A percentile compares a stretch with the other conserved stretches of the same genome.
Conservation (phyloP, 2,888 invertebrate genomes). For the Aquatica leii region DNA sequence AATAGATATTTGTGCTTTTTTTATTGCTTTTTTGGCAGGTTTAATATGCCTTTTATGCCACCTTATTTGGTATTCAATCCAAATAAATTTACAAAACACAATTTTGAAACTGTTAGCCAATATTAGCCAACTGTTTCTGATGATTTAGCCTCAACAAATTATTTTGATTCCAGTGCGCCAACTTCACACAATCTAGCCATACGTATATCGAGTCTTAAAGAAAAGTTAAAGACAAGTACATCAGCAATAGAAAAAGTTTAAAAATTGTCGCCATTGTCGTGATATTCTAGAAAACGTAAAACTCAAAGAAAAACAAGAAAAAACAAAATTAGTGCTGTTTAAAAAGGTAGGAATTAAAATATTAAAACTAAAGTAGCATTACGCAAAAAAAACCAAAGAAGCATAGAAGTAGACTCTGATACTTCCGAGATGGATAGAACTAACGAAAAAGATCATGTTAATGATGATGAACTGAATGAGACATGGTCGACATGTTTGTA, state of each 20-base stretch:
- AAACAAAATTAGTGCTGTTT: slow-evolving; percentile 1
- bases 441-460: background rate
- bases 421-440: background rate
- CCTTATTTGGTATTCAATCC: too few species aligned
- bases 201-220: background rate
- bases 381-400: slow-evolving; percentile 3
- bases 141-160: background rate
- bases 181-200: background rate
- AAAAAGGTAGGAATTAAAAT: background rate
- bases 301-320: slow-evolving; percentile 1
- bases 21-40: too few species aligned
- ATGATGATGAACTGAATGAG: too few species aligned
- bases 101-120: too few species aligned
- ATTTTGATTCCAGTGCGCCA: background rate
- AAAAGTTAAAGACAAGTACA: background rate
- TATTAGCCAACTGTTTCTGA: too few species aligned
- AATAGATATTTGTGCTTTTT: too few species aligned
- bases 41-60: too few species aligned
- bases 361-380: background rate
- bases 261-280: background rate
- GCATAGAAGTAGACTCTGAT: background rate
- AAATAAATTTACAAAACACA: too few species aligned
- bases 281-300: slow-evolving; percentile 3
- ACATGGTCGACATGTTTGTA: too few species aligned
- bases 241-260: background rate